Conservation (phyloP, 2,113 vertebrate genomes). For the Buteo buteo region DNA sequence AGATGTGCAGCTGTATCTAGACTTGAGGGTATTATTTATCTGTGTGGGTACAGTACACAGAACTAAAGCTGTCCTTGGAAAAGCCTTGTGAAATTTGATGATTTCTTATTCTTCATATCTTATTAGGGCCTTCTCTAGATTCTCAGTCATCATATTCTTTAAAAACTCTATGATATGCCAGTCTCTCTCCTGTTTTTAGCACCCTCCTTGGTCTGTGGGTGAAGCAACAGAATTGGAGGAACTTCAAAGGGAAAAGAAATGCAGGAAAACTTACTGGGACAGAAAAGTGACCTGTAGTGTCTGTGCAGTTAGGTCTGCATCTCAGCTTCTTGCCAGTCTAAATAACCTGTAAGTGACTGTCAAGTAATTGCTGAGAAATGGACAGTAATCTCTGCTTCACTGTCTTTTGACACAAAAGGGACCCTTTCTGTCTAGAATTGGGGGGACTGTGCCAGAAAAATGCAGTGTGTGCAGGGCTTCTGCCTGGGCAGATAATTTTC, state of each 20-base stretch:
- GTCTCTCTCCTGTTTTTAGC: not conserved
- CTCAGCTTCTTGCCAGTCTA: not conserved
- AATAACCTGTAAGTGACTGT: not conserved
- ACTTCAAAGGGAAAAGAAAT: not conserved
- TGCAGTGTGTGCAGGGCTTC: not conserved
- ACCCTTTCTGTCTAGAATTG: not conserved
- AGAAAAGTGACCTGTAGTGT: not conserved
- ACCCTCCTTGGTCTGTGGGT: not conserved
- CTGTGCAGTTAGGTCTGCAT: not conserved
- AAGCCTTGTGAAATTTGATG: not conserved
- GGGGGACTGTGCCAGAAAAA: not conserved
- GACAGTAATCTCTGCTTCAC: not conserved
- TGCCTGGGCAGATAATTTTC: not conserved
- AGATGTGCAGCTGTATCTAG: not conserved
- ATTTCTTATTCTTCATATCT: not conserved
- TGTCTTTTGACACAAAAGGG: not conserved
- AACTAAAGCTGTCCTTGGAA: not conserved
- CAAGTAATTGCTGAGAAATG: not conserved
- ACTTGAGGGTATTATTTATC: not conserved
- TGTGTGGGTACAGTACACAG: not conserved
- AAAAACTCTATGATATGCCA: accelerated
- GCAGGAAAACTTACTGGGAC: not conserved
- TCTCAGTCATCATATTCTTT: not conserved
- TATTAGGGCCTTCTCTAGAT: not conserved
- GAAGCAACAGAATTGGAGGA: not conserved